Evolutionary conservation across 2,113 vertebrate species (phyloP), one percentile per base, ranked within the genome.

Genomic region (Regulus satrapa): DNA sequence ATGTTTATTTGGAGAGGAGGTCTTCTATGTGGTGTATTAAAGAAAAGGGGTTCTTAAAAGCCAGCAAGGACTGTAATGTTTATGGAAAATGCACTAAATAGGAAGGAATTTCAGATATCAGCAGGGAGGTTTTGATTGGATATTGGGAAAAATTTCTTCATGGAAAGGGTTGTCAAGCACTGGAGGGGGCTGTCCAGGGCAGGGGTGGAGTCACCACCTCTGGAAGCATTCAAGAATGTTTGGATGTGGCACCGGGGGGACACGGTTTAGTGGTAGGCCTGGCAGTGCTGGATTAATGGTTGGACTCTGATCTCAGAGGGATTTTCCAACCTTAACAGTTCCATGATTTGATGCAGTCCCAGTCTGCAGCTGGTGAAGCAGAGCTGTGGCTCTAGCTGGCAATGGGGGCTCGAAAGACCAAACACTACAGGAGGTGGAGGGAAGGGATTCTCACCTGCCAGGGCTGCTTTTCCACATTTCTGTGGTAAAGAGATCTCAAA

Each of bases 221-320:
- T 46, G 45, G 14, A 36, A 43, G 21, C 2, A 0, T 64, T 26
- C 11, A 21, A 15, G 55, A 62, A 32, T 0, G 0, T 6, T 8
- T 18, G 41, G 46, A 34, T 59, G 28, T 45, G 52, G 38, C 52
- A 40, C 36, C 0, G 21, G 52, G 52, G 15, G 29, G 38, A 51
- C 11, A 18, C 0, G 0, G 7, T 15, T 66, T 25, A 29, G 8
- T n/a, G 24, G 28, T 20, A 41, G 43, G 18, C 15, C 15, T 58
- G 59, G 32, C 43, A 66, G 26, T 28, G 31, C 36, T 55, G 51
- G 13, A 15, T 24, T 56, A 72, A 49, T 4, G 18, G 31, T 6
- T 73, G 28, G 28, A 38, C 15, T 26, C 23, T 38, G n/a, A 67
- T 52, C 31, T 55, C 31, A 4, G 29, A 36, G 48, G 8, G 21